Evolutionary conservation across 2,888 invertebrate species (phyloP).

Genomic region (Eupithecia pulchellata): DNA sequence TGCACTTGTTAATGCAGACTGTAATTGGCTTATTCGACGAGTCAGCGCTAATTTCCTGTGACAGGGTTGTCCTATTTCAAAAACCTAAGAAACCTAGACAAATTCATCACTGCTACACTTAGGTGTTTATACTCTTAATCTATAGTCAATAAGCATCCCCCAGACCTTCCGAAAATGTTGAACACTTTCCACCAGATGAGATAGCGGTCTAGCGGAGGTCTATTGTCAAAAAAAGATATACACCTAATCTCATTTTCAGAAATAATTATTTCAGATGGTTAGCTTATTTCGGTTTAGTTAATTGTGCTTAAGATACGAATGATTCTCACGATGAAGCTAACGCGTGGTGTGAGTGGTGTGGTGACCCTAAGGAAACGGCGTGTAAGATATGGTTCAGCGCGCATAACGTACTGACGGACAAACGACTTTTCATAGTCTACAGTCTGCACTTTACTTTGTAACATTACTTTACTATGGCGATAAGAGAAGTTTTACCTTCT

Average conservation of each 20-base stretch:
- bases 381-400: conserved; percentile 79
- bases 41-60: conserved; percentile 65
- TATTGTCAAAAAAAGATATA: no score
- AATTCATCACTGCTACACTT: no score
- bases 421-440: conserved; percentile 39
- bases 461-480: conserved; percentile 2
- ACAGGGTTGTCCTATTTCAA: conserved; percentile 34
- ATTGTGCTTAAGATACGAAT: conserved; percentile 56
- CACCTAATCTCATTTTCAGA: no score
- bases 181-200: no score
- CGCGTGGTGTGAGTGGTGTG: conserved; percentile 49
- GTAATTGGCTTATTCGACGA: conserved; percentile 67
- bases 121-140: no score
- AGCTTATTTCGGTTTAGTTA: neutral
- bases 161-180: no score
- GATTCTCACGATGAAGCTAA: conserved; percentile 72
- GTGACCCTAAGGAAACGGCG: conserved; percentile 64
- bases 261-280: no score
- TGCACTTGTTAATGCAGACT: conserved; percentile 71
- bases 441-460: conserved; percentile 30
- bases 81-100: neutral
- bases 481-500: neutral
- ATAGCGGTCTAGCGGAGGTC: no score
- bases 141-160: no score
- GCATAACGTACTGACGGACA: conserved; percentile 66